Percentiles rank a stretch among this genome's conserved stretches.
These are phyloP conservation scores for Hemiprocne comata DNA, from an alignment of 2,113 vertebrate species.

Conservation along the genomic window DNA sequence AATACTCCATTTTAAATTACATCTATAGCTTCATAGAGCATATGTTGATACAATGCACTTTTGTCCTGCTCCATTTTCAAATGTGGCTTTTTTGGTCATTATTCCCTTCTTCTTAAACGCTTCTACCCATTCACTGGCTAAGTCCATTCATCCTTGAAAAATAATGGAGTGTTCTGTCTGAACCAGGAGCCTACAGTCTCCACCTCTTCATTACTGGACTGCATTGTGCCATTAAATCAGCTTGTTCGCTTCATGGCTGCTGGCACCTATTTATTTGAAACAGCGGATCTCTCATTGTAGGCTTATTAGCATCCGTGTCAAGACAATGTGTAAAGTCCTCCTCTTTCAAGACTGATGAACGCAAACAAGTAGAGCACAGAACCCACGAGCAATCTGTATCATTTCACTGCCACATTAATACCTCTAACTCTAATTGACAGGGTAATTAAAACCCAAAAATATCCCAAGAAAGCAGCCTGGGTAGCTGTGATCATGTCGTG, in stretches of 20 bases:
- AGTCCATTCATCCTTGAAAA: conserved; percentile 16
- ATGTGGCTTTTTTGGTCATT: not conserved
- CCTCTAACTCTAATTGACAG: conserved; percentile 61
- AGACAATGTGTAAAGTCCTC: conserved; percentile 33
- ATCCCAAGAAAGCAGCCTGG: conserved; percentile 19
- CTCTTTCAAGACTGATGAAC: conserved; percentile 17
- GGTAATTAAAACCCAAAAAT: conserved; percentile 45
- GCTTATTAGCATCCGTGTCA: conserved; percentile 44
- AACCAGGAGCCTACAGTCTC: not conserved
- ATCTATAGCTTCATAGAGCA: not conserved
- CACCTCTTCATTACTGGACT: conserved; percentile 1
- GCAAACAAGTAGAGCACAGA: conserved; percentile 39
- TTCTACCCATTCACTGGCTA: not conserved
- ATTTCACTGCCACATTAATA: conserved; percentile 36
- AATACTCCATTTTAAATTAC: not conserved
- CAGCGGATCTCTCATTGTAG: not conserved
- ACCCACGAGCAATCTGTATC: not conserved
- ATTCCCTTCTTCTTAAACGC: not conserved
- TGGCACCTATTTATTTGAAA: conserved; percentile 30
- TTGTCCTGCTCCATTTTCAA: not conserved
- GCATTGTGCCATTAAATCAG: not conserved
- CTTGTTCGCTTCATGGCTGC: conserved; percentile 19
- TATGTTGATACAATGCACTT: not conserved
- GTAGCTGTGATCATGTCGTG: not conserved
- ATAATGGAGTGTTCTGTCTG: not conserved